Evolutionary conservation across 1,140 invertebrate genomes (phyloP).

Genomic region (Hyphantria cunea): DNA sequence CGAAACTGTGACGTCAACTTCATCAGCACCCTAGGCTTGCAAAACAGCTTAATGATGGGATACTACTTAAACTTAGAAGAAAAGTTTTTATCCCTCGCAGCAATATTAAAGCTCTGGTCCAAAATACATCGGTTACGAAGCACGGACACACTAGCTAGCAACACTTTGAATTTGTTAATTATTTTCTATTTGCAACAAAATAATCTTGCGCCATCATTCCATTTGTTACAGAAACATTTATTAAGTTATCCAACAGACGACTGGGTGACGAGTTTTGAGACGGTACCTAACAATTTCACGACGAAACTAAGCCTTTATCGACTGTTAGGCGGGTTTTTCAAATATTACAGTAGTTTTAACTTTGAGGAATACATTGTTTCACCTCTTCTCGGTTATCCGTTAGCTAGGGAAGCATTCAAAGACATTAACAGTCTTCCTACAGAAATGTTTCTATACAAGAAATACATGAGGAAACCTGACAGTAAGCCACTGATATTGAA

Average conservation of each 20-base stretch:
- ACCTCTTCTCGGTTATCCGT: not conserved
- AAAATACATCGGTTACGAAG: slow-evolving; percentile 80
- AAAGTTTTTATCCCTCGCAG: slow-evolving; percentile 79
- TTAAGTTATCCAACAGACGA: not conserved
- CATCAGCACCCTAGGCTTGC: slow-evolving; percentile 82
- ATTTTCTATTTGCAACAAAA: slow-evolving; percentile 85
- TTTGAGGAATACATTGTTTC: slow-evolving; percentile 8
- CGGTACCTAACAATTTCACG: not conserved
- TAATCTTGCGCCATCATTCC: not conserved
- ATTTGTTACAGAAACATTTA: slow-evolving; percentile 1
- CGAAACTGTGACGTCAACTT: slow-evolving; percentile 86
- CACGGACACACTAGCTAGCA: slow-evolving; percentile 72
- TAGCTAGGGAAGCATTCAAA: not conserved
- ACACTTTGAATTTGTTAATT: slow-evolving; percentile 82
- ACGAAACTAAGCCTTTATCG: slow-evolving; percentile 1
- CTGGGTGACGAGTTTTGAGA: slow-evolving; percentile 2
- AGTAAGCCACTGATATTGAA: slow-evolving; percentile 1
- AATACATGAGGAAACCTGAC: slow-evolving; percentile 1
- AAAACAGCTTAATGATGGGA: slow-evolving; percentile 83
- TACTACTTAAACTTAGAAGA: slow-evolving; percentile 80
- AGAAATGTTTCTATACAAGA: not conserved
- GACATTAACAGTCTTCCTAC: slow-evolving; percentile 1
- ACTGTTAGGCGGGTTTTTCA: slow-evolving; percentile 18
- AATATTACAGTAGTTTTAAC: slow-evolving; percentile 13
- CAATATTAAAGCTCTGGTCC: slow-evolving; percentile 87